These are phyloP conservation scores for Penelope pileata DNA, from an alignment of 2,113 vertebrate genomes.

Conservation along the genomic window DNA sequence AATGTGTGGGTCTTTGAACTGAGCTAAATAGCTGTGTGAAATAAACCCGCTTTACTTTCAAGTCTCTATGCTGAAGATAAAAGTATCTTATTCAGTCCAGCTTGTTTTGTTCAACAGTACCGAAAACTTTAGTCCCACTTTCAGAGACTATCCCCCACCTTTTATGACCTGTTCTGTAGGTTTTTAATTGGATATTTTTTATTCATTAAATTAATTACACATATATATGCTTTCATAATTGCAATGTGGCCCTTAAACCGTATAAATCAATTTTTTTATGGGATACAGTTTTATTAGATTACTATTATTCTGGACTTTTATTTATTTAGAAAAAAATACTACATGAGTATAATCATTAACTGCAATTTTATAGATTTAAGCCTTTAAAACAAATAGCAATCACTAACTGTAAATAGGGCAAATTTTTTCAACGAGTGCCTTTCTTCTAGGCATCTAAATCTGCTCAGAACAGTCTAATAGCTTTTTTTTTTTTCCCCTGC, in stretches of 20 bases:
- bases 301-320: not conserved
- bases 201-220: not conserved
- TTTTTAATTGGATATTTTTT: not conserved
- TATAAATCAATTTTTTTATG: not conserved
- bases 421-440: not conserved
- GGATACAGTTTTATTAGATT: not conserved
- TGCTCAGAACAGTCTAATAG: not conserved
- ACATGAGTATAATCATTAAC: not conserved
- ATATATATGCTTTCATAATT: not conserved
- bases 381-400: not conserved
- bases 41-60: not conserved
- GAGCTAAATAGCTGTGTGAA: conserved; percentile 19
- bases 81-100: not conserved
- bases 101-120: not conserved
- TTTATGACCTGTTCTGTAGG: not conserved
- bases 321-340: not conserved
- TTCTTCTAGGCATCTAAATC: not conserved
- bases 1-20: conserved; percentile 11
- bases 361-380: not conserved
- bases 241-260: not conserved
- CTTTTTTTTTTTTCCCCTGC: not conserved
- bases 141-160: not conserved
- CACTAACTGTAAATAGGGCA: not conserved
- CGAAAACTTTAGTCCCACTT: not conserved
- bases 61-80: not conserved